A percentile compares a stretch with the other conserved stretches of the same genome.
Conservation (phyloP, 2,113 vertebrate genomes). For the Ariopsis seemanni region DNA sequence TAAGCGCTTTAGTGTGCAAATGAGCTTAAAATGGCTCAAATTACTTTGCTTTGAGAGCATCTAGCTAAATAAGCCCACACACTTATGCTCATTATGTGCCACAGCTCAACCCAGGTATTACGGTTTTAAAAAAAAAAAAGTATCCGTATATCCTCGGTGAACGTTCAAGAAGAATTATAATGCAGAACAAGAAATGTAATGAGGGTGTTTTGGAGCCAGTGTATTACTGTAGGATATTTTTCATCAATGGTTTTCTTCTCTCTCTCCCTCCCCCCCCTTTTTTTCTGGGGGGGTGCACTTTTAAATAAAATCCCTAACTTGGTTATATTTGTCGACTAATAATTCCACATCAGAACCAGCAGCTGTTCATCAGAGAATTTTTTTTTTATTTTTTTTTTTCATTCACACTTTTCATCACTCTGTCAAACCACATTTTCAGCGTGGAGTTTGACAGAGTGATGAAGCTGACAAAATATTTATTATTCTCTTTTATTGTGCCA, state of each 20-base stretch:
- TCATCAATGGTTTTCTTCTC: neutral
- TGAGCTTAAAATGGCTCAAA: slow-evolving; percentile 4
- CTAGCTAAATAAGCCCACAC: neutral
- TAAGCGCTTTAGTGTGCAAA: slow-evolving; percentile 14
- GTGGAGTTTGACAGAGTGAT: slow-evolving; percentile 27
- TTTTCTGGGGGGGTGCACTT: neutral
- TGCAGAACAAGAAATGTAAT: neutral
- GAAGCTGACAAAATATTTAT: slow-evolving; percentile 54
- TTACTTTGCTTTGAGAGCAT: neutral
- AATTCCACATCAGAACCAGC: neutral
- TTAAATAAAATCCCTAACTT: neutral
- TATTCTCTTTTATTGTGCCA: slow-evolving; percentile 66
- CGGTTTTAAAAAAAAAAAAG: neutral
- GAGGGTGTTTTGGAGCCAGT: neutral
- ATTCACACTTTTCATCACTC: slow-evolving; percentile 25
- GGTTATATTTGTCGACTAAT: neutral
- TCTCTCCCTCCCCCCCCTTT: too few relatives aligned
- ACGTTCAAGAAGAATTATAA: neutral
- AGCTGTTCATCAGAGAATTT: neutral
- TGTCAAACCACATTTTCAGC: slow-evolving; percentile 6
- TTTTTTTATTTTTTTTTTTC: slow-evolving; percentile 23
- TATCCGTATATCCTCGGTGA: neutral
- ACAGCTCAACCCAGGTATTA: neutral
- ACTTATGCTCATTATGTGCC: neutral
- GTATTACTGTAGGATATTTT: neutral